These are phyloP conservation scores for Oryctolagus cuniculus DNA, from an alignment of 2,113 vertebrate genomes.

Conservation along the genomic window mOryCun1.1 NC_091444.1:55941501-55942000, in stretches of 20 bases:
- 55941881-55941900: neutral
- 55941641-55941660: neutral
- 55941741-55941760: neutral
- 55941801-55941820: slow-evolving; percentile 6
- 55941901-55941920: neutral
- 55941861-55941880: neutral
- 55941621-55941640: neutral
- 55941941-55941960: neutral
- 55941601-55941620: neutral
- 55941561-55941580: neutral
- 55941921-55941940: neutral
- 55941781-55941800: neutral
- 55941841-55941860: slow-evolving; percentile 4
- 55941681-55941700: neutral
- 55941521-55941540: neutral
- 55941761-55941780: neutral
- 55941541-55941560: slow-evolving; percentile 5
- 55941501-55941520: neutral
- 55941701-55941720: slow-evolving; percentile 5
- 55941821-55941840: neutral
- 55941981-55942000: neutral
- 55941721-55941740: neutral
- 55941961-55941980: neutral
- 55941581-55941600: neutral
- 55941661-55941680: neutral